Evolutionary conservation across 2,888 invertebrate species (phyloP).

Genomic region (Blastobasis adustella): DNA sequence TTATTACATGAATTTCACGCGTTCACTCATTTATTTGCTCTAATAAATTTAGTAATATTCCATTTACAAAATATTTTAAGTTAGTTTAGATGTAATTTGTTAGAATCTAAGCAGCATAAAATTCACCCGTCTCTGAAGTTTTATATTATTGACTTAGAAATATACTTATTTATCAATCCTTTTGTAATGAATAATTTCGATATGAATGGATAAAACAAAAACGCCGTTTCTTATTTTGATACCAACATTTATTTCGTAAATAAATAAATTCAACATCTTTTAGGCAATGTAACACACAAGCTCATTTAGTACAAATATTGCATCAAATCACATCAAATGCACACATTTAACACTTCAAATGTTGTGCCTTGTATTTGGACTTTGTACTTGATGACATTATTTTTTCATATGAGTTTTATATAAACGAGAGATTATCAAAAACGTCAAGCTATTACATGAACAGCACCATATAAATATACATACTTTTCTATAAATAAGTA

Average conservation of each 20-base stretch:
- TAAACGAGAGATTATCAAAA: too few species aligned
- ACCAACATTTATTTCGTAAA: slow-evolving; percentile 40
- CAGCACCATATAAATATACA: too few species aligned
- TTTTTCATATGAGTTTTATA: too few species aligned
- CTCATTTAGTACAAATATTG: slow-evolving; percentile 2
- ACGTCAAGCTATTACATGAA: too few species aligned
- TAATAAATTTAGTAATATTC: slow-evolving; percentile 8
- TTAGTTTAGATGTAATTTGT: slow-evolving; percentile 53
- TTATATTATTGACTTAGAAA: slow-evolving; percentile 74
- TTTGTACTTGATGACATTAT: not conserved
- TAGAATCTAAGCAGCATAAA: slow-evolving; percentile 62
- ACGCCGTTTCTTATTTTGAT: slow-evolving; percentile 39
- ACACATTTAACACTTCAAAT: not conserved
- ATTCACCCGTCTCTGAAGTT: slow-evolving; percentile 74
- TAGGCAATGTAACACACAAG: slow-evolving; percentile 20
- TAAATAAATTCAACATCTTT: slow-evolving; percentile 26
- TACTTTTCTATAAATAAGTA: too few species aligned
- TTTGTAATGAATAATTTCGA: slow-evolving; percentile 66
- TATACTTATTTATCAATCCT: slow-evolving; percentile 74
- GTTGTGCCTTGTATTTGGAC: too few species aligned
- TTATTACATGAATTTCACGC: not conserved
- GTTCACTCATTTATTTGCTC: slow-evolving; percentile 1
- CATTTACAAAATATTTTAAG: slow-evolving; percentile 41
- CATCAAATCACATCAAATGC: not conserved
- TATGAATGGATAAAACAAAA: slow-evolving; percentile 62